Percentiles rank a stretch among this genome's conserved stretches.
Evolutionary conservation across 2,113 vertebrate genomes (phyloP).

Genomic region (Sigmodon hispidus): DNA sequence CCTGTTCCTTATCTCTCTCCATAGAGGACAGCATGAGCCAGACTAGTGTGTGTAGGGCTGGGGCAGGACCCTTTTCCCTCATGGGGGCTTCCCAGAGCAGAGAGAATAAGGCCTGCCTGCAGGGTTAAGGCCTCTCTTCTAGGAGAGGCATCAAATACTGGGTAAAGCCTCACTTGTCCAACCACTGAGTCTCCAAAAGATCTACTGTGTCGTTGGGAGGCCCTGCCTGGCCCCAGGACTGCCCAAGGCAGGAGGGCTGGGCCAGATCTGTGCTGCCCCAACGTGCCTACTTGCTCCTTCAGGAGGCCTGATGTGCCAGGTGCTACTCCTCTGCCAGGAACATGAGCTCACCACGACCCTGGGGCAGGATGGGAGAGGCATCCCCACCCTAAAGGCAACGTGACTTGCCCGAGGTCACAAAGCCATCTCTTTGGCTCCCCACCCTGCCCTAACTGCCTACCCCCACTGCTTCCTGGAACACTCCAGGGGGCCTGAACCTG

Average conservation of each 20-base stretch:
- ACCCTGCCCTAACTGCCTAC: not conserved
- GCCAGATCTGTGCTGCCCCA: not conserved
- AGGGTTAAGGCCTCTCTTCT: not conserved
- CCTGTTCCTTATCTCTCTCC: not conserved
- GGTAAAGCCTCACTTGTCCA: not conserved
- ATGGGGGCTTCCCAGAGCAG: not conserved
- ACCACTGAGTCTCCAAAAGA: not conserved
- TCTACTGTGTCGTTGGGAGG: not conserved
- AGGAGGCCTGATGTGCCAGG: not conserved
- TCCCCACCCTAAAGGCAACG: slow-evolving; percentile 13
- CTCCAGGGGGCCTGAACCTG: too few species aligned
- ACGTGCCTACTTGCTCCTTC: slow-evolving; percentile 32
- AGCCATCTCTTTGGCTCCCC: not conserved
- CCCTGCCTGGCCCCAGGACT: not conserved
- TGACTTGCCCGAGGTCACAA: slow-evolving; percentile 22
- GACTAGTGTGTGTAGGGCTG: too few species aligned
- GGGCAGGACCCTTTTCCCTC: not conserved
- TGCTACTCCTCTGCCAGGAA: not conserved
- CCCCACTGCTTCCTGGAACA: not conserved
- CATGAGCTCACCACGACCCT: slow-evolving; percentile 57
- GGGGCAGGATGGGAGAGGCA: not conserved
- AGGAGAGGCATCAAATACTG: not conserved
- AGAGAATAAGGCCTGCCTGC: fast-evolving
- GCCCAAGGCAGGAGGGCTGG: not conserved
- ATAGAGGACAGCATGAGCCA: too few species aligned